Base-by-base conservation (phyloP, 92 coral and sea anemone genomes). In the Porites lobata region DNA sequence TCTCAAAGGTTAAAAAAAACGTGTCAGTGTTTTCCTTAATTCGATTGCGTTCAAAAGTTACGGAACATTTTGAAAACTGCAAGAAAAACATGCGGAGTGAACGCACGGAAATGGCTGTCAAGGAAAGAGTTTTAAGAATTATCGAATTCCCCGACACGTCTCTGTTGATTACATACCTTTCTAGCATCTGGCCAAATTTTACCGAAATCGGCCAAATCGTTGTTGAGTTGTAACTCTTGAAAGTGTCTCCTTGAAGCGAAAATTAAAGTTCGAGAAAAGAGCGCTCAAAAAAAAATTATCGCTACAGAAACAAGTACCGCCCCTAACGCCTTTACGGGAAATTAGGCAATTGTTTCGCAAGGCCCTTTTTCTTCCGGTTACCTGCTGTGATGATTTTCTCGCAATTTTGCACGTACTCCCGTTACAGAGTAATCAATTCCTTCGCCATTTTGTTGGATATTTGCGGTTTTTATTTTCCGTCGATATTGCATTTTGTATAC, bases 31-130 rank as follows among this genome's bases (percentile, higher is more conserved):
- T 74, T 74, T 74, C 78, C 78, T 74, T 74, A 22, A 74, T 74
- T 74, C 78, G 43, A 50, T 74, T 74, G 78, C 78, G 0, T 74
- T 74, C 64, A 74, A 74, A 72, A 74, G 78, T 74, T 74, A 74
- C 61, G 20, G 78, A 74, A 74, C 61, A 74, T 74, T 74, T 74
- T 74, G 10, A 74, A 74, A 74, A 18, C 1, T 11, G 78, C 78
- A 10, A 50, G 64, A 21, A 74, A 74, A 74, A 74, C 47, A 50
- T 72, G 58, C 22, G 77, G 63, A 50, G 63, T 19, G 26, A 74
- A 22, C 18, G n/a, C 61, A 74, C 78, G 62, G 64, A 74, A 74
- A 74, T 74, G 78, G 78, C 78, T 74, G 9, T n/a, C 78, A 74
- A 19, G 52, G 78, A 74, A 74, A 74, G 9, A 54, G 20, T 50